Conservation (phyloP, 2,888 invertebrate genomes). For the Eupsilia transversa region DNA sequence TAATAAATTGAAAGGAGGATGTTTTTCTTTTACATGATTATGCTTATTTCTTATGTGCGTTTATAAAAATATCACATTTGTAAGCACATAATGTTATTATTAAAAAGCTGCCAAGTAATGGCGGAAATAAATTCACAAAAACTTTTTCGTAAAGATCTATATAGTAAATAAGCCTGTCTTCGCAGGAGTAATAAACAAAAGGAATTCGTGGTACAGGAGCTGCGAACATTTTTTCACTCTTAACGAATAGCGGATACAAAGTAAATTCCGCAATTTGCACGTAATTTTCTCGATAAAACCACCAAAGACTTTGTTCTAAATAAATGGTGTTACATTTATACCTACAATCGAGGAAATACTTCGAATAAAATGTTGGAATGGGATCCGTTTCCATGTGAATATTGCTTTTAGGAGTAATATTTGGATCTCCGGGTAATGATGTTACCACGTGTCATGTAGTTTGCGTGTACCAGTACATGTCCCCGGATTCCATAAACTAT, state of each 20-base stretch:
- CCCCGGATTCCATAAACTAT: not conserved
- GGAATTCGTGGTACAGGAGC: slow-evolving; percentile 2
- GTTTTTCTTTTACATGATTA: not conserved
- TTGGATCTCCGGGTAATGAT: not conserved
- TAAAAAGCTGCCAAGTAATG: not conserved
- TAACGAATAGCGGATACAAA: slow-evolving; percentile 26
- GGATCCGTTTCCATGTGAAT: not conserved
- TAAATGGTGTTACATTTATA: not conserved
- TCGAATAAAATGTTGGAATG: not conserved
- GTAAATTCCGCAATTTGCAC: slow-evolving; percentile 34
- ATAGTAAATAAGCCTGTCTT: not conserved
- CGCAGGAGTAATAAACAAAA: slow-evolving; percentile 29
- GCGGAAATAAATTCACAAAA: not conserved
- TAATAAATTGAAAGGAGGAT: not conserved
- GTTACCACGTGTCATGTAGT: not conserved
- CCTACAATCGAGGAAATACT: not conserved
- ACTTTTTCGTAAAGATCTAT: not conserved
- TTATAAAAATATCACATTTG: not conserved
- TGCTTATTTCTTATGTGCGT: too few species aligned
- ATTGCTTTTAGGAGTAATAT: not conserved
- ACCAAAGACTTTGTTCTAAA: slow-evolving; percentile 18
- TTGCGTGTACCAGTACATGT: not conserved
- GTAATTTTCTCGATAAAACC: slow-evolving; percentile 19
- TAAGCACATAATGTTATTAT: not conserved
- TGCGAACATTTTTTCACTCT: not conserved